phyloP scores from a whole-genome alignment of 2,888 invertebrate genomes.

The Iphiclides podalirius region DNA sequence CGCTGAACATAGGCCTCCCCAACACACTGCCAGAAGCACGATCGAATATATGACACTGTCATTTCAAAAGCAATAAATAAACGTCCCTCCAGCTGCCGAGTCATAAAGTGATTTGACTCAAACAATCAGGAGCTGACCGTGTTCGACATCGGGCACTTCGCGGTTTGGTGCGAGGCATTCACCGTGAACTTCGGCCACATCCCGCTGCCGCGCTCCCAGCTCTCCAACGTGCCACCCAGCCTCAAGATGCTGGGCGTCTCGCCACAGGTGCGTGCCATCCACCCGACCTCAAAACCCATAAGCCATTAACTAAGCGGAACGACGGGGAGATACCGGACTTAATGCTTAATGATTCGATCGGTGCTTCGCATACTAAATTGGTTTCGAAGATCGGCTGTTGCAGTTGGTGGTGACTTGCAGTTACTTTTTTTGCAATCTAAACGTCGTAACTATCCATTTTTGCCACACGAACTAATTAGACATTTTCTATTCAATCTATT shows the following conservation, averaged over 20 bases:
- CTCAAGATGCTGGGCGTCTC: slow-evolving; percentile 96
- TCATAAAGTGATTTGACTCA: too few relatives aligned
- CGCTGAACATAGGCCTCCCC: too few relatives aligned
- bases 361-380: neutral
- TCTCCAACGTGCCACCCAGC: slow-evolving; percentile 92
- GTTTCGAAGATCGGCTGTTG: neutral
- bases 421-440: too few relatives aligned
- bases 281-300: neutral
- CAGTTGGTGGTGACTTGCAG: neutral
- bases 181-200: slow-evolving; percentile 96
- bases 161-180: slow-evolving; percentile 96
- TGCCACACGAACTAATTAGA: too few relatives aligned
- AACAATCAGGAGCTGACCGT: slow-evolving; percentile 87
- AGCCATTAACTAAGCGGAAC: neutral
- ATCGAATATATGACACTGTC: too few relatives aligned
- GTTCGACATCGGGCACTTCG: slow-evolving; percentile 95
- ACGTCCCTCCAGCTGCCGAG: too few relatives aligned
- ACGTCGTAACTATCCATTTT: too few relatives aligned
- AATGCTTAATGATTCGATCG: neutral
- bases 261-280: slow-evolving; percentile 93
- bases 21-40: too few relatives aligned
- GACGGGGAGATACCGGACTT: neutral
- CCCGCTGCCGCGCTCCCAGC: slow-evolving; percentile 81
- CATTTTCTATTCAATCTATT: too few relatives aligned
- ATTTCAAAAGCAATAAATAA: too few relatives aligned